phyloP scores from a whole-genome alignment of 2,888 invertebrate genomes.

The Alviniconcha strummeri region DNA sequence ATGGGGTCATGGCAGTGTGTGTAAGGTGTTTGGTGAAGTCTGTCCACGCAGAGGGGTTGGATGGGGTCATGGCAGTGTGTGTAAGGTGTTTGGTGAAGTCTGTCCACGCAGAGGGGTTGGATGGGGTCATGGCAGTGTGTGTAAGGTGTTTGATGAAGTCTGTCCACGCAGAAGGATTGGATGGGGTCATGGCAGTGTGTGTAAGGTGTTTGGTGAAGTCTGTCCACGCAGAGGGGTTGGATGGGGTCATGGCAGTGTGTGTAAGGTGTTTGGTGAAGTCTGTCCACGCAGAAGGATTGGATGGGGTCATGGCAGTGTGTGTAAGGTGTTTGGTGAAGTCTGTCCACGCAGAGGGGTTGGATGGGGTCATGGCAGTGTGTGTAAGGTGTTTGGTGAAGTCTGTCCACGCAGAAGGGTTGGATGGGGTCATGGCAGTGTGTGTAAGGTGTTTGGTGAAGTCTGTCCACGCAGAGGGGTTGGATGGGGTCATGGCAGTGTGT shows the following conservation, averaged over 20 bases:
- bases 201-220: background rate
- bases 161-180: slow-evolving; percentile 13
- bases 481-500: slow-evolving; percentile 31
- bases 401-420: slow-evolving; percentile 13
- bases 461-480: slow-evolving; percentile 12
- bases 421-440: slow-evolving; percentile 37
- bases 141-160: background rate
- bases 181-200: slow-evolving; percentile 37
- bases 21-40: background rate
- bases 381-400: background rate
- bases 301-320: slow-evolving; percentile 37
- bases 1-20: slow-evolving; percentile 31
- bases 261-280: background rate
- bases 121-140: slow-evolving; percentile 31
- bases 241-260: slow-evolving; percentile 31
- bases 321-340: background rate
- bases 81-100: background rate
- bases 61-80: slow-evolving; percentile 37
- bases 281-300: slow-evolving; percentile 13
- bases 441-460: background rate
- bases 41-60: slow-evolving; percentile 14
- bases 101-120: slow-evolving; percentile 12
- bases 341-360: slow-evolving; percentile 12
- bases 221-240: slow-evolving; percentile 12
- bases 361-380: slow-evolving; percentile 31